Conservation (phyloP, 2,113 vertebrate species). For the Tapirus terrestris region DNA sequence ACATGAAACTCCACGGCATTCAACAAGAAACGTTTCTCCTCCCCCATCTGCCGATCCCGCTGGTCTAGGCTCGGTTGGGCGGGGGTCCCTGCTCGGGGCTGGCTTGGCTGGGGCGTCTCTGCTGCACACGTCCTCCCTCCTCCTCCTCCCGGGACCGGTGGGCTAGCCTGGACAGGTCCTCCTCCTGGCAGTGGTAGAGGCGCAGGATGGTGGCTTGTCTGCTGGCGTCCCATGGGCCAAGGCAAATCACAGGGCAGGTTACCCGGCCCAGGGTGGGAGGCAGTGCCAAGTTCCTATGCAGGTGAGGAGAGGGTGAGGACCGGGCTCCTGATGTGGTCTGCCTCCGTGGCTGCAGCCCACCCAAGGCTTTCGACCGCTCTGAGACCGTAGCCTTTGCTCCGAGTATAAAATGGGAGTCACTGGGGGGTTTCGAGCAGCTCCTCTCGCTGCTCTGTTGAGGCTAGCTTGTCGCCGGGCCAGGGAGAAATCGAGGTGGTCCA, state of each 20-base stretch:
- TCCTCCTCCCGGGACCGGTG: accelerated
- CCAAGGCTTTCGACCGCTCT: too few relatives aligned
- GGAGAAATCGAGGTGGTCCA: not conserved
- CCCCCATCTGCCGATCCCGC: accelerated
- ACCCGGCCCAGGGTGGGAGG: accelerated
- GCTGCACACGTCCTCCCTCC: accelerated
- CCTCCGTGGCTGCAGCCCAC: accelerated
- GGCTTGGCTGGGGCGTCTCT: not conserved
- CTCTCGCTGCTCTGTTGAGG: too few relatives aligned
- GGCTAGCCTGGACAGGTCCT: not conserved
- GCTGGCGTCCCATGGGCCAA: accelerated
- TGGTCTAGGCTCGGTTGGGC: not conserved
- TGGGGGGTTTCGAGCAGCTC: not conserved
- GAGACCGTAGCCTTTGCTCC: not conserved
- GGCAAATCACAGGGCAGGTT: not conserved
- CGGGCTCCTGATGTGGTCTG: not conserved
- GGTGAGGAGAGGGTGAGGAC: not conserved
- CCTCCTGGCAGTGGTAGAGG: not conserved
- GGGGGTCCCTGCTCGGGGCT: not conserved
- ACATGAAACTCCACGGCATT: accelerated
- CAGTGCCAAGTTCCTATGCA: accelerated
- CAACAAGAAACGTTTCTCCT: accelerated
- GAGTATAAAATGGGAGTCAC: not conserved
- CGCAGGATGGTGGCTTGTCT: accelerated
- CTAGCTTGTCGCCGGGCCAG: accelerated